Evolutionary conservation across 2,888 invertebrate species (phyloP), one percentile per base, ranked within the genome.

Genomic region (Drosophila niveifrons): DNA sequence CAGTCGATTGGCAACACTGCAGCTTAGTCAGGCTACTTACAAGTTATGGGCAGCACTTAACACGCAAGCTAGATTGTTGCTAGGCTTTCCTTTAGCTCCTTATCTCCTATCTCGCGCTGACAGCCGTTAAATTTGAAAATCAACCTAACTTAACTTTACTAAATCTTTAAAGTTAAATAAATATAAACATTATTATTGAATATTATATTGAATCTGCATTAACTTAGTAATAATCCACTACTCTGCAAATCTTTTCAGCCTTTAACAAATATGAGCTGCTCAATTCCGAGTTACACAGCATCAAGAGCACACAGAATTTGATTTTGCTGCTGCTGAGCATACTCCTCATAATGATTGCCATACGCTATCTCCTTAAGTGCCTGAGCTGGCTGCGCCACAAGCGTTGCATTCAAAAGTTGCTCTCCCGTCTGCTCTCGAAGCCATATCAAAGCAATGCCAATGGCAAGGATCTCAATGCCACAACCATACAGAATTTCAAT

Each of bases 401-500:
- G 51, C 84, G 88, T 2, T 86, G 80, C 61, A 23, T 90, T 3
- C 67, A 72, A 0, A 63, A 75, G 9, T 46, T 89, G 29, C 51
- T 90, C n/a, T 80, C 80, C 43, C 83, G 89, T 8, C 46, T 91
- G 39, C 73, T 84, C 17, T 64, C 84, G 2, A 92, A 79, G 44
- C 41, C 67, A 0, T 56, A 69, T n/a, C 55, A 61, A 13, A 51
- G 44, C n/a, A 58, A 58, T 50, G 53, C 53, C 4, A 89, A 86
- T 59, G 78, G 79, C 41, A 92, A 92, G 69, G 90, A 90, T 46
- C 76, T 87, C 4, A 75, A 78, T 70, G 89, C 89, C 36, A 91
- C 87, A 11, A 92, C 91, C 28, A 92, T 91, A 78, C 79, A 82
- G 47, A 91, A 91, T 78, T 72, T 90, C 13, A 90, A 82, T 85